phyloP scores from a whole-genome alignment of 2,797 vertebrate genomes.

The Melopsittacus undulatus region DNA sequence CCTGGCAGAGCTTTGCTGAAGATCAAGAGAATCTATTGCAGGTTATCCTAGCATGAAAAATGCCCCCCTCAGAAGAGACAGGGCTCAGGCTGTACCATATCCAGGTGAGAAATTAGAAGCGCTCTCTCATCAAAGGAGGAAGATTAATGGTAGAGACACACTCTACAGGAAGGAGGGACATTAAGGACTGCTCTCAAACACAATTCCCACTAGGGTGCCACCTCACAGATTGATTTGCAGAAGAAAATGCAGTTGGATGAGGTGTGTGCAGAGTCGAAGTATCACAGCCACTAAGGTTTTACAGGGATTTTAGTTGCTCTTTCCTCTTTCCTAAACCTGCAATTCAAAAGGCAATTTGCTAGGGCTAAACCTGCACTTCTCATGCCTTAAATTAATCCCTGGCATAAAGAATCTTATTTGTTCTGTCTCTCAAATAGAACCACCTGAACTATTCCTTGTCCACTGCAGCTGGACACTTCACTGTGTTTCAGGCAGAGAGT shows the following conservation, averaged over 20 bases:
- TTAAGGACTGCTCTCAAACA: constrained; percentile 14
- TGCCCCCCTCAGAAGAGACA: constrained; percentile 37
- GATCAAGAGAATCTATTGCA: constrained; percentile 56
- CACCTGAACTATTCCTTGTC: neutral
- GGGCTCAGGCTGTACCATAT: constrained; percentile 8
- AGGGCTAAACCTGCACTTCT: neutral
- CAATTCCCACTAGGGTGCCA: neutral
- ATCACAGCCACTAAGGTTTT: neutral
- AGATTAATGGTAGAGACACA: constrained; percentile 18
- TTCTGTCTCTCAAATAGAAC: neutral
- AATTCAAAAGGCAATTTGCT: neutral
- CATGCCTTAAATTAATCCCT: neutral
- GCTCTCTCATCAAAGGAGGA: constrained; percentile 27
- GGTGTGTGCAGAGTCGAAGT: neutral
- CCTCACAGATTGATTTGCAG: neutral
- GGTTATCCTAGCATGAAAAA: constrained; percentile 62
- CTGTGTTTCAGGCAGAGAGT: neutral
- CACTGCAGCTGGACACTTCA: neutral
- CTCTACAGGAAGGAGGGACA: neutral
- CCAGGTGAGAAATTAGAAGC: constrained; percentile 51
- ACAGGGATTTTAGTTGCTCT: neutral
- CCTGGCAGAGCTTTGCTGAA: constrained; percentile 41
- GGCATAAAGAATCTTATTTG: neutral
- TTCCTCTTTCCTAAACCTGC: neutral
- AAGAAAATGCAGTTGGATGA: neutral